Conservation (phyloP, 1,140 invertebrate genomes). For the Leptoteleia sp. region DNA sequence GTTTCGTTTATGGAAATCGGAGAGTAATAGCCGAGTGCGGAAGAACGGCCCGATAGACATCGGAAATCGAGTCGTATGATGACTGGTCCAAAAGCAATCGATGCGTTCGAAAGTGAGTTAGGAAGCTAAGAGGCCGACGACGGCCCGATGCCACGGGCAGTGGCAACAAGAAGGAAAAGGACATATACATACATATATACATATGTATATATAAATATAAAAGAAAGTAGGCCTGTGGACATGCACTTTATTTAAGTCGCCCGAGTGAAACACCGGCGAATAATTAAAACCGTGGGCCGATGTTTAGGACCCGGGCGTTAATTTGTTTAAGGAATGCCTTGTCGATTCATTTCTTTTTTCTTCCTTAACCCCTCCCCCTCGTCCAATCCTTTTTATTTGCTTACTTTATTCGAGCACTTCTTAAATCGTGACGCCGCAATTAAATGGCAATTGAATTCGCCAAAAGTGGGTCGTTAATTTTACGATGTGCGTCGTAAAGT, state of each 20-base stretch:
- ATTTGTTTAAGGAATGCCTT: conserved; percentile 31
- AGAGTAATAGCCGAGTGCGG: conserved; percentile 24
- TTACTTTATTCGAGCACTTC: too few species aligned
- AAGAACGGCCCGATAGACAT: conserved; percentile 30
- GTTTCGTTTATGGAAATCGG: conserved; percentile 45
- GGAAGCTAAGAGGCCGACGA: conserved; percentile 30
- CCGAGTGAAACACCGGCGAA: conserved; percentile 49
- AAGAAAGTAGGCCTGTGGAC: conserved; percentile 61
- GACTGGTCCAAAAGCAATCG: conserved; percentile 54
- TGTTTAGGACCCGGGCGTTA: conserved; percentile 43
- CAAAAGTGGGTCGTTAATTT: conserved; percentile 24
- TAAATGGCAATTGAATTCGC: conserved; percentile 15
- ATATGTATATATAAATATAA: too few species aligned
- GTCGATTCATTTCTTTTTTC: too few species aligned
- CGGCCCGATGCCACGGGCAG: too few species aligned
- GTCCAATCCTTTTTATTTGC: too few species aligned
- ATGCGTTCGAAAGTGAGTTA: conserved; percentile 63
- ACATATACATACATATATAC: too few species aligned
- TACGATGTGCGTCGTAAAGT: conserved; percentile 7
- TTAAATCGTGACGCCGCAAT: not conserved
- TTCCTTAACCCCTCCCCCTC: too few species aligned
- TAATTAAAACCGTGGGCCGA: conserved; percentile 56
- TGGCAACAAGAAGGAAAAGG: too few species aligned
- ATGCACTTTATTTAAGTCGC: conserved; percentile 35
- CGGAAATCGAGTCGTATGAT: conserved; percentile 24